Evolutionary conservation across 2,113 vertebrate species (phyloP).

Genomic region (Ochotona princeps): DNA sequence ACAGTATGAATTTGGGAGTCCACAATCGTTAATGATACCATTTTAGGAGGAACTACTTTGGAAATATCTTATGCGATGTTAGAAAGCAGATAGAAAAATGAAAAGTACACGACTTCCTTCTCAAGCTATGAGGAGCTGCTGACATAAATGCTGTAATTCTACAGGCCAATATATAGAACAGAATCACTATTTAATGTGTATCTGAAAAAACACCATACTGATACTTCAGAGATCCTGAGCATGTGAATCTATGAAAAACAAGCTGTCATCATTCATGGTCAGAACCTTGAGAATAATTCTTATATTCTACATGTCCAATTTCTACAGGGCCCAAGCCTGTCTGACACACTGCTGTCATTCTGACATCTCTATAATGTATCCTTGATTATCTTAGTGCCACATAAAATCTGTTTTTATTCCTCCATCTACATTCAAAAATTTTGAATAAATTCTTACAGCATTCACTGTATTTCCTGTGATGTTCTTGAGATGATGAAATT

Average conservation of each 20-base stretch:
- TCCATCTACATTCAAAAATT: neutral
- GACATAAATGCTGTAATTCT: neutral
- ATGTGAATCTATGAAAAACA: neutral
- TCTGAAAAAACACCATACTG: neutral
- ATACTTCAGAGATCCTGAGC: neutral
- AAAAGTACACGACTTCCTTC: neutral
- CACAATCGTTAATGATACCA: neutral
- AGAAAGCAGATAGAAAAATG: neutral
- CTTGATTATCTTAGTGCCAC: neutral
- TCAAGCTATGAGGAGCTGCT: neutral
- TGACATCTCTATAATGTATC: neutral
- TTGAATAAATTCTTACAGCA: neutral
- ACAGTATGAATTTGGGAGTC: neutral
- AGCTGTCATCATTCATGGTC: neutral
- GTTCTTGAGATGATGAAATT: neutral
- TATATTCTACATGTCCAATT: neutral
- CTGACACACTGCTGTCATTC: neutral
- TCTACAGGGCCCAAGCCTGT: neutral
- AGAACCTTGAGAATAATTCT: neutral
- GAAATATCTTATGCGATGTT: neutral
- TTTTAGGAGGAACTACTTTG: neutral
- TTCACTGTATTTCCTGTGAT: neutral
- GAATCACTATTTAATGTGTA: neutral
- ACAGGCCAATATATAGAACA: neutral
- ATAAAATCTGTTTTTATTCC: neutral